Base-by-base conservation (phyloP, 2,797 vertebrate genomes). In the Octomys mimax region DNA sequence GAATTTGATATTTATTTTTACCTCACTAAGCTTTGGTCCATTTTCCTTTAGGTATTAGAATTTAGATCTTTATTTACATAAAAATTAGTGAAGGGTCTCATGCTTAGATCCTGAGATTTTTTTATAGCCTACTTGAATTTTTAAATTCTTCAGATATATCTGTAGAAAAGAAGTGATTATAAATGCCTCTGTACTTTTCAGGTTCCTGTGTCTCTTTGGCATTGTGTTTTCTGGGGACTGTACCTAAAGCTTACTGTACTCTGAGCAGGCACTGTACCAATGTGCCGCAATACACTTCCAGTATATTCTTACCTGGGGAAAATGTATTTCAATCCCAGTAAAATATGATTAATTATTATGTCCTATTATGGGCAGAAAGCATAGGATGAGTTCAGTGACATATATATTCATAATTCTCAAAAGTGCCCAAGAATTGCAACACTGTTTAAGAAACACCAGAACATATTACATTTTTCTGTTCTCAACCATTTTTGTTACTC, bases 1-100 rank as follows among this genome's bases (percentile, higher is more conserved):
- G n/a, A 91, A 39, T 83, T 93, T 12, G 70, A 13, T 92, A 57
- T 90, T 95, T 84, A 66, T 82, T 70, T 95, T 78, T 66, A 36
- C 81, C 68, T 66, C 1, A 5, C 11, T 89, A 91, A 77, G 9
- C 12, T 92, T 94, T 83, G 92, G 24, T 71, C 16, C 2, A 77
- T 59, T 93, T 87, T 75, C 39, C 28, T 85, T 89, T 1, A 62
- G 28, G 16, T 19, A 31, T 62, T 93, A 14, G 92, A 75, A 77
- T 79, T 90, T 94, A 77, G 28, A 61, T 6, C 70, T 33, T 11
- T 19, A 78, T 18, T 62, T 92, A 92, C 1, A 82, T 39, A 49
- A 91, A 7, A 0, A 84, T 28, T 59, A 85, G 31, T 81, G 39
- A 52, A 64, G 86, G 8, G 42, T 42, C 16, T 92, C 10, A 87